A percentile compares a stretch with the other conserved stretches of the same genome.
Evolutionary conservation across 2,113 vertebrate genomes (phyloP).

Genomic region (Cinclus mexicanus): DNA sequence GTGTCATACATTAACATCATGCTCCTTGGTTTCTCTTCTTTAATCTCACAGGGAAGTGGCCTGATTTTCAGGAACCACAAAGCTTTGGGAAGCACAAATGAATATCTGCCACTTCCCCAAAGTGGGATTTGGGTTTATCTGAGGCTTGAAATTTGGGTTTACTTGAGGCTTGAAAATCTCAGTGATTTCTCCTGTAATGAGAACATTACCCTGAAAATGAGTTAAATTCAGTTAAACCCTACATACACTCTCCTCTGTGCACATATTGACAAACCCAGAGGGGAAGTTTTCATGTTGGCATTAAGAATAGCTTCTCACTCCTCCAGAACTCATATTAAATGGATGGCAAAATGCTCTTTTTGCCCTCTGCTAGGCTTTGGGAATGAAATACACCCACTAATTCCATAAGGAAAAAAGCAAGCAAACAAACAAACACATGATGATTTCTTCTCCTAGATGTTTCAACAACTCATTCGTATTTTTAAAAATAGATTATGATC

Average conservation of each 20-base stretch:
- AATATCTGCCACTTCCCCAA: not conserved
- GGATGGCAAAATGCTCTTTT: constrained; percentile 20
- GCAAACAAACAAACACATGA: constrained; percentile 23
- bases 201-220: not conserved
- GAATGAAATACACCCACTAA: constrained; percentile 34
- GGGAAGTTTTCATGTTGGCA: not conserved
- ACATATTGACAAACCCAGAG: not conserved
- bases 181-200: not conserved
- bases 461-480: constrained; percentile 1
- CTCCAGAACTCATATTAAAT: not conserved
- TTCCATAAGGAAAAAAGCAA: constrained; percentile 38
- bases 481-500: constrained; percentile 45
- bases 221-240: not conserved
- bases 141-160: not conserved
- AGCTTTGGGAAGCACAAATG: not conserved
- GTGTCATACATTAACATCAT: not conserved
- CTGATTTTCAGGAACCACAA: not conserved
- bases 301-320: constrained; percentile 18
- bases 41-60: not conserved
- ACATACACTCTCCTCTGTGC: not conserved
- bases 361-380: constrained; percentile 34
- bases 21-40: not conserved
- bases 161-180: not conserved
- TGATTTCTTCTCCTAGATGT: constrained; percentile 25
- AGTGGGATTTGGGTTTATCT: not conserved